Evolutionary conservation across 2,888 invertebrate species (phyloP).

Genomic region (Halocaridina rubra): DNA sequence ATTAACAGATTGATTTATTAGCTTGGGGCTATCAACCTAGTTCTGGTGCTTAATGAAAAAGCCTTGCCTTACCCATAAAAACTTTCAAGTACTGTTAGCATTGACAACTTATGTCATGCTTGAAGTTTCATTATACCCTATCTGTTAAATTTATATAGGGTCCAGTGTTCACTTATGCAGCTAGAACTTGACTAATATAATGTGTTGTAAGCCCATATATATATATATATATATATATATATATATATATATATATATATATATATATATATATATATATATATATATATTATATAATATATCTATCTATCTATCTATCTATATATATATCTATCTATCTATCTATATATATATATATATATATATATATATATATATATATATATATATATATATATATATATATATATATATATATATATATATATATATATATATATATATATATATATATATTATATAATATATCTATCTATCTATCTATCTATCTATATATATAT

Average conservation of each 20-base stretch:
- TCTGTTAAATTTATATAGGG: neutral
- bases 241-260: neutral
- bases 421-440: slow-evolving; percentile 29
- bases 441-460: slow-evolving; percentile 34
- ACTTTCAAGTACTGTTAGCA: neutral
- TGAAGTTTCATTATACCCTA: neutral
- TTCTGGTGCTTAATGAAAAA: no score
- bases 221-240: no score
- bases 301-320: no score
- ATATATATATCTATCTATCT: no score
- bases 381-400: slow-evolving; percentile 30
- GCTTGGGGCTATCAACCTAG: no score
- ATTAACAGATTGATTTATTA: no score
- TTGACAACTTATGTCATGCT: neutral
- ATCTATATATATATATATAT: slow-evolving; percentile 17
- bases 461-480: no score
- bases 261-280: neutral
- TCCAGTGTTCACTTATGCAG: no score
- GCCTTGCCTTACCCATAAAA: neutral
- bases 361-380: slow-evolving; percentile 30
- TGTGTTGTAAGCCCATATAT: no score
- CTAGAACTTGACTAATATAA: no score
- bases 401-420: slow-evolving; percentile 28
- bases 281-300: neutral
- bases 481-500: no score